A percentile compares a stretch with the other conserved stretches of the same genome.
phyloP scores from a whole-genome alignment of 2,888 invertebrate species.

The Cheilosia grossa region DNA sequence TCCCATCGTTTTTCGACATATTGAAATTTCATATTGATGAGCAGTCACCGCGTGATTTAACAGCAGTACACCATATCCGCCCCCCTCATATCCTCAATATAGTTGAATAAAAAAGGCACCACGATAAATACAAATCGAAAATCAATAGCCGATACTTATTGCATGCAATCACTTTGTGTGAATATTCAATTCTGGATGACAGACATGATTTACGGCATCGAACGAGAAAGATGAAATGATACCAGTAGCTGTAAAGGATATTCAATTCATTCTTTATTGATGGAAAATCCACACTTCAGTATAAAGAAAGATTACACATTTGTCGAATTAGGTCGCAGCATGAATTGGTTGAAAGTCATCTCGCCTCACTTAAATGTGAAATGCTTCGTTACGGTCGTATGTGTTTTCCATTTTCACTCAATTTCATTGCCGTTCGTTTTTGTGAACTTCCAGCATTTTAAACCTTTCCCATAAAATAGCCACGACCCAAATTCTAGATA shows the following conservation, averaged over 20 bases:
- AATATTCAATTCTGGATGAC: slow-evolving; percentile 29
- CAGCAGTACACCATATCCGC: not conserved
- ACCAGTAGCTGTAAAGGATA: slow-evolving; percentile 3
- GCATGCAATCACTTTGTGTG: slow-evolving; percentile 9
- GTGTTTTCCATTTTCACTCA: not conserved
- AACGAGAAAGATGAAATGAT: not conserved
- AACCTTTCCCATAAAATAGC: slow-evolving; percentile 2
- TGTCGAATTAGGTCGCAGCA: not conserved
- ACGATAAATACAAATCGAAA: slow-evolving; percentile 42
- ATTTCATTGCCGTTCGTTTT: not conserved
- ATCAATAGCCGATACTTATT: slow-evolving; percentile 52
- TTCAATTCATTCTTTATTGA: slow-evolving; percentile 4
- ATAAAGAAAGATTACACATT: not conserved
- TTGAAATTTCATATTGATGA: not conserved
- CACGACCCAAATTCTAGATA: slow-evolving; percentile 16
- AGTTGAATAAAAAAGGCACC: slow-evolving; percentile 5
- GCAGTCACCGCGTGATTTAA: not conserved
- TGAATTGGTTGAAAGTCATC: not conserved
- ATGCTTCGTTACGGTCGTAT: not conserved
- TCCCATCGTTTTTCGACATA: no score
- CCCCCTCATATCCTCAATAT: not conserved
- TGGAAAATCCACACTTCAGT: not conserved
- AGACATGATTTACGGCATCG: slow-evolving; percentile 35
- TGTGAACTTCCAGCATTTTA: not conserved
- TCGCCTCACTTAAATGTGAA: not conserved